Evolutionary conservation across 1,140 invertebrate genomes (phyloP).

Genomic region (Battus philenor): DNA sequence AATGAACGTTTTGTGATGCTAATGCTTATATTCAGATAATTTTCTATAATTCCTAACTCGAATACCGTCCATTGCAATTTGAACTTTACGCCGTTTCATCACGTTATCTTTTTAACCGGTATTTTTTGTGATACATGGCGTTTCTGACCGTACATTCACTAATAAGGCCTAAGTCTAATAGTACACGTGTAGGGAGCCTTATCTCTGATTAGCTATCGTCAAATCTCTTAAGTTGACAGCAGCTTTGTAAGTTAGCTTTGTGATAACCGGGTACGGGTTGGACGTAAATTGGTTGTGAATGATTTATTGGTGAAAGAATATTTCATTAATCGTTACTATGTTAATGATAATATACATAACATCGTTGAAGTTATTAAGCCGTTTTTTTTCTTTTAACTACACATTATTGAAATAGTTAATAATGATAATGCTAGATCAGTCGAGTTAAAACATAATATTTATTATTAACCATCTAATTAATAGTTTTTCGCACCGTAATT

Average conservation of each 20-base stretch:
- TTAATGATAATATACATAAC: no score
- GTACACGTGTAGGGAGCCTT: constrained; percentile 51
- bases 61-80: constrained; percentile 4
- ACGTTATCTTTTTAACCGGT: neutral
- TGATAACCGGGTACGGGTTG: constrained; percentile 2
- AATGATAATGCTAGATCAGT: no score
- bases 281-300: constrained; percentile 48
- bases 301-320: constrained; percentile 46
- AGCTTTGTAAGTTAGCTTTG: constrained; percentile 2
- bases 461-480: no score
- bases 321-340: constrained; percentile 24
- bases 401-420: no score
- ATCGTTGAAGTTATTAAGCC: no score
- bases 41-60: constrained; percentile 33
- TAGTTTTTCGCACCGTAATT: no score
- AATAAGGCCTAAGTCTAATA: constrained; percentile 24
- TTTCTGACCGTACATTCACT: neutral
- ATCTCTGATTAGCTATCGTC: constrained; percentile 53
- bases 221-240: constrained; percentile 23
- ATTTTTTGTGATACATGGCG: neutral
- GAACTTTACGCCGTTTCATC: neutral
- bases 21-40: constrained; percentile 42
- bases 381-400: no score
- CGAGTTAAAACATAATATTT: no score
- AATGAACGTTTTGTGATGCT: constrained; percentile 68